Evolutionary conservation across 2,797 vertebrate species (phyloP), one percentile per base, ranked within the genome.

Genomic region (Tapera naevia): DNA sequence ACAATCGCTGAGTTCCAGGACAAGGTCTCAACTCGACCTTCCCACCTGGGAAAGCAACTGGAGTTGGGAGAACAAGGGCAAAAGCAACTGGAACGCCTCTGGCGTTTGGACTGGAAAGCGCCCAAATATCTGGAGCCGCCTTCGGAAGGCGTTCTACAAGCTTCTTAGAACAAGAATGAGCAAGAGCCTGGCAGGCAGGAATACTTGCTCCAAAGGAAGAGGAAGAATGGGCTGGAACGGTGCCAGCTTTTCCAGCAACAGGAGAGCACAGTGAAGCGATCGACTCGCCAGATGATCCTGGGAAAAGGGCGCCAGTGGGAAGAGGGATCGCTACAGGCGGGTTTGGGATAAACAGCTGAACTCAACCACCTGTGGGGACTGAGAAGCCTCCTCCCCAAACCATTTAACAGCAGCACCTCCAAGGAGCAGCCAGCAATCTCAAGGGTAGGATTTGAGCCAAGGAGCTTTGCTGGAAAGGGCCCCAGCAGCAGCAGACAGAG

Each of bases 321-420:
- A 25, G 46, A 14, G 51, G 33, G 13, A 33, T 33, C 0, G 1
- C 15, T 5, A 11, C 0, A 1, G 41, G 61, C 11, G 30, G 46
- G 10, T 30, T 70, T 10, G 15, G 33, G 5, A 32, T 7, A 25
- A 73, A 65, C 5, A 19, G 4, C 27, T 22, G 4, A 12, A 21
- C n/a, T 13, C 0, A 7, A 14, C 3, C 1, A 1, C 1, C 15
- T 10, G 15, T 10, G 4, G 21, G 39, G 32, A 21, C 18, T 1
- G 9, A 50, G 46, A 17, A 50, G 17, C 5, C 54, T 2, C 22
- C 7, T 51, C 28, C 32, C 2, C 9, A 5, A 50, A 10, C 11
- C 5, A 1, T 11, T 10, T 13, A 13, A 13, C 9, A 9, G 61
- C 9, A 9, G 61, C 4, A 0, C 13, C 17, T 37, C 39, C 3